Evolutionary conservation across 2,113 vertebrate genomes (phyloP), one percentile per base, ranked within the genome.

Genomic region (Numida meleagris): DNA sequence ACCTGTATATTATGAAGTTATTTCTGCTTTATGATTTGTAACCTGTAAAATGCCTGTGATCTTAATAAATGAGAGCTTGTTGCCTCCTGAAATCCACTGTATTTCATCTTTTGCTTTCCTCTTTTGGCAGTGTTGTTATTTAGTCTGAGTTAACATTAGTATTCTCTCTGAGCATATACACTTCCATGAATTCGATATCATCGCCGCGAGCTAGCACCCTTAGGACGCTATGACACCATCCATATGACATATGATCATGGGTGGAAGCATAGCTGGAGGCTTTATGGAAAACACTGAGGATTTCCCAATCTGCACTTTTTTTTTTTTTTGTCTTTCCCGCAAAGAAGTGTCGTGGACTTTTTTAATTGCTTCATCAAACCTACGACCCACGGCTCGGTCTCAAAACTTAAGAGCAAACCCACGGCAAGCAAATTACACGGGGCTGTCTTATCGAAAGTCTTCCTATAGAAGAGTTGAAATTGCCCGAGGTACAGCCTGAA

Each of bases 1-100:
- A 97, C 93, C 96, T 97, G 93, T 96, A 95, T 95, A 97, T 95
- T 96, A 94, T 91, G 86, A 96, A 97, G 93, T 96, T 96, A 94
- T 97, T 97, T 96, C 95, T 95, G 93, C 90, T 88, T 78, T 90
- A 89, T 95, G 96, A 97, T 96, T 96, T 96, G 91, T 96, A 96
- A 97, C 91, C 95, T 93, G 93, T 48, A 97, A 96, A 95, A 97
- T 68, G 94, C 93, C 91, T 88, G 82, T 95, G 93, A 97, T 97
- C 93, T 96, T 97, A 96, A 96, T 95, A 95, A 97, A 96, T 93
- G 94, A 97, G 91, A 86, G 94, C 93, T 94, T 91, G 90, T 95
- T 95, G 95, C 94, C 90, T 95, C 91, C 91, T 94, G 95, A 95
- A 97, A 96, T 95, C 96, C 88, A 91, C 93, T 93, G 94, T 95